These are phyloP conservation scores for Cantharis flavilabris DNA, from an alignment of 2,888 invertebrate genomes.

Conservation along the genomic window DNA sequence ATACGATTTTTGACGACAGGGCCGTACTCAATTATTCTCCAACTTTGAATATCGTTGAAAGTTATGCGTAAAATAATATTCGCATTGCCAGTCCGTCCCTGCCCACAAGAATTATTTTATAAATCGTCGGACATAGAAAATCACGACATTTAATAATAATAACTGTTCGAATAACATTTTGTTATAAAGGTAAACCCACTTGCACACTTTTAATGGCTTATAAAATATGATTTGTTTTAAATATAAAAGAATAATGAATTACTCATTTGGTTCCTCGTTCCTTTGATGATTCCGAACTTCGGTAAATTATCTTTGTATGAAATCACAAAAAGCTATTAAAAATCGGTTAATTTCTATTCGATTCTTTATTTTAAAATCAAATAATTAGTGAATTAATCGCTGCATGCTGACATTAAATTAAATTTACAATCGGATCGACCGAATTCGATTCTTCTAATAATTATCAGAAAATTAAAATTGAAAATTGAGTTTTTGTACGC, in stretches of 20 bases:
- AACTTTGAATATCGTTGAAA: no score
- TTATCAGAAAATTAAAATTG: neutral
- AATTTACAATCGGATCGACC: neutral
- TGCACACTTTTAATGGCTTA: slow-evolving; percentile 17
- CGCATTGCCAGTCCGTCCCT: neutral
- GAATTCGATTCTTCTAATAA: neutral
- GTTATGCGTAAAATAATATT: neutral
- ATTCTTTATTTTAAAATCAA: neutral
- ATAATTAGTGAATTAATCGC: neutral
- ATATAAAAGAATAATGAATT: slow-evolving; percentile 20
- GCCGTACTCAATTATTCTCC: no score
- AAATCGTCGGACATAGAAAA: neutral
- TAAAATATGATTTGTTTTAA: slow-evolving; percentile 24
- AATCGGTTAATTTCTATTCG: neutral
- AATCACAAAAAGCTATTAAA: slow-evolving; percentile 14
- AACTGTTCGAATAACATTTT: neutral
- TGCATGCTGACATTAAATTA: neutral
- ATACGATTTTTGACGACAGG: no score
- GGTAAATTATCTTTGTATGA: slow-evolving; percentile 12
- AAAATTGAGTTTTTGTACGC: neutral
- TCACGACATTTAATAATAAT: neutral
- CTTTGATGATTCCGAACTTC: slow-evolving; percentile 17
- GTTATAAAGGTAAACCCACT: neutral
- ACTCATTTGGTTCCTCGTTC: slow-evolving; percentile 11
- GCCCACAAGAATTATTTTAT: neutral